Conservation (phyloP, 1,140 invertebrate species). For the Aradophagus sp. region DNA sequence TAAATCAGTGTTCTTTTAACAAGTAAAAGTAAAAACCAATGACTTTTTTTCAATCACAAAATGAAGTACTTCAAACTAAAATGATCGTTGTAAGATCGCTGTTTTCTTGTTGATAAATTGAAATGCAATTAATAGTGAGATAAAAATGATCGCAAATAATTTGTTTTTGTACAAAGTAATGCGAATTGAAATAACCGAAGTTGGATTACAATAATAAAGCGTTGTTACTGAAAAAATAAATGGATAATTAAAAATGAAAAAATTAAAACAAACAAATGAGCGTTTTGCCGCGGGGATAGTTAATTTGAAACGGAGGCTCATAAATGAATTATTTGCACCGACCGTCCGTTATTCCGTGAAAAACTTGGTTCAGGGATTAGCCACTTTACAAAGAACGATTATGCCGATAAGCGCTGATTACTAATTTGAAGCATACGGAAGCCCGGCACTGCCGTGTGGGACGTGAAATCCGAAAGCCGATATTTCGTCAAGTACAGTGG, state of each 20-base stretch:
- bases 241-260: no score
- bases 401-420: slow-evolving; percentile 57
- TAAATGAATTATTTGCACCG: slow-evolving; percentile 44
- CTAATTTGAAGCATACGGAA: slow-evolving; percentile 57
- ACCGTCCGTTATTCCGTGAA: slow-evolving; percentile 40
- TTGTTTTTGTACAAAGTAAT: no score
- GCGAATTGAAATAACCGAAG: no score
- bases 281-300: slow-evolving; percentile 1
- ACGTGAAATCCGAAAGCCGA: slow-evolving; percentile 57
- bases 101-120: no score
- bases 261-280: slow-evolving; percentile 1
- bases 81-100: no score
- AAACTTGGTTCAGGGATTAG: slow-evolving; percentile 53
- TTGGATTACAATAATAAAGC: no score
- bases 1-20: no score
- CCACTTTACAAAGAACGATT: slow-evolving; percentile 55
- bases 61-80: no score
- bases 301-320: slow-evolving; percentile 30
- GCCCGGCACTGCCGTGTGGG: slow-evolving; percentile 45
- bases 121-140: no score
- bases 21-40: no score
- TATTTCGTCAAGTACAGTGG: slow-evolving; percentile 55
- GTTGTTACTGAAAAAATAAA: slow-evolving; percentile 11
- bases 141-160: no score
- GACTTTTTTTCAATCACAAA: no score